Base-by-base conservation (phyloP, 92 coral and sea anemone genomes). In the Virgularia gustaviana region DNA sequence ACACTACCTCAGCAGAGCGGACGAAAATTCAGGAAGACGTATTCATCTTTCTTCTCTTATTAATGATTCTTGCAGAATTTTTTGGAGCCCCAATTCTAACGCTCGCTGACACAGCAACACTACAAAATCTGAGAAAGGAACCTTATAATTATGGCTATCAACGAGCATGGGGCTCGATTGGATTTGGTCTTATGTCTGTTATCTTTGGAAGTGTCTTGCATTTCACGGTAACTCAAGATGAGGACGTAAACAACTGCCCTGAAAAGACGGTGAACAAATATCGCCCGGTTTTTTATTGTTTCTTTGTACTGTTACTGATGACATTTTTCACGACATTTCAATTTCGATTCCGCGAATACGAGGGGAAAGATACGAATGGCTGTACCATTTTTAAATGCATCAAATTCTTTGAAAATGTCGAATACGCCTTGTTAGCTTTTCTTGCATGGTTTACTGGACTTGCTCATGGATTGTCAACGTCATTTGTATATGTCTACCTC, bases 231-330 rank as follows among this genome's bases (percentile, higher is more conserved):
- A 61, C 83, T 20, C 80, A 81, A 22, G 85, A 76, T 49, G 79
- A 81, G 10, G 97, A 91, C 31, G 81, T 91, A 16, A 68, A 68
- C 11, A 49, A 31, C 36, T 91, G 97, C 74, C 97, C 97, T 11
- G 87, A 86, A 36, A 78, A 82, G 43, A 87, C 89, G 39, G 90
- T 62, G 62, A 90, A 91, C 74, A 89, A 85, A 31, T 91, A 89
- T 79, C 83, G 91, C 36, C 97, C 97, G 0, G 88, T 91, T 77
- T 91, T 91, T 74, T 91, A 89, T 71, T 87, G 90, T 16, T 86
- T 87, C 57, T 89, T 86, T n/a, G 59, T 79, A 18, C 78, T 91
- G 25, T 83, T 91, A 86, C 84, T 90, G 8, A 52, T 86, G 19
- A 88, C 97, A n/a, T 74, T 91, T 59, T 76, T 89, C 59, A 76